Evolutionary conservation across 2,888 invertebrate species (phyloP).

Genomic region (Nemurella pictetii): DNA sequence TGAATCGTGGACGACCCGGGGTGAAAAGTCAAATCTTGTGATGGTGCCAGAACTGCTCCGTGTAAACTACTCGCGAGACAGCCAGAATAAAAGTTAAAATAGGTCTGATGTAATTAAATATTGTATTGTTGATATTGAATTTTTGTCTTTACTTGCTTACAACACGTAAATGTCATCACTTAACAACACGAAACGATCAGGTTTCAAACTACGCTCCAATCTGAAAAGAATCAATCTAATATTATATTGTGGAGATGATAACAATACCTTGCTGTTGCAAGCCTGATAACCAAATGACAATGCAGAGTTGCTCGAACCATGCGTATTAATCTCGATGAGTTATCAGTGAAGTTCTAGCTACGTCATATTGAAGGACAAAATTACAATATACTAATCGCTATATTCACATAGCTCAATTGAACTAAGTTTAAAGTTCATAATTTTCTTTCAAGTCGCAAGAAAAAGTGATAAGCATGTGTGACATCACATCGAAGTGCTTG

Average conservation of each 20-base stretch:
- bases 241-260: no score
- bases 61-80: background rate
- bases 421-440: constrained; percentile 29
- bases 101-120: background rate
- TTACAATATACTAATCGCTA: background rate
- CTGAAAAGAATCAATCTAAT: no score
- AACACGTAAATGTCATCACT: no score
- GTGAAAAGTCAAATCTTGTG: background rate
- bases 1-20: background rate
- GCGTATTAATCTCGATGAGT: background rate
- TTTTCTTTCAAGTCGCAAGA: background rate
- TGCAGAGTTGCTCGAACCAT: background rate
- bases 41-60: background rate
- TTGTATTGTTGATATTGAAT: background rate
- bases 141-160: no score
- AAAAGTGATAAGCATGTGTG: background rate
- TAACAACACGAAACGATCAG: no score
- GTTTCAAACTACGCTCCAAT: no score
- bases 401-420: background rate
- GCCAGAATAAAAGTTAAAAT: background rate
- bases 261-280: no score
- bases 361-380: constrained; percentile 25
- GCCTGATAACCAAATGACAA: background rate
- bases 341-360: background rate
- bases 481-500: background rate